Base-by-base conservation (phyloP, 1,140 invertebrate species). In the Drosophila mojavensis region DNA sequence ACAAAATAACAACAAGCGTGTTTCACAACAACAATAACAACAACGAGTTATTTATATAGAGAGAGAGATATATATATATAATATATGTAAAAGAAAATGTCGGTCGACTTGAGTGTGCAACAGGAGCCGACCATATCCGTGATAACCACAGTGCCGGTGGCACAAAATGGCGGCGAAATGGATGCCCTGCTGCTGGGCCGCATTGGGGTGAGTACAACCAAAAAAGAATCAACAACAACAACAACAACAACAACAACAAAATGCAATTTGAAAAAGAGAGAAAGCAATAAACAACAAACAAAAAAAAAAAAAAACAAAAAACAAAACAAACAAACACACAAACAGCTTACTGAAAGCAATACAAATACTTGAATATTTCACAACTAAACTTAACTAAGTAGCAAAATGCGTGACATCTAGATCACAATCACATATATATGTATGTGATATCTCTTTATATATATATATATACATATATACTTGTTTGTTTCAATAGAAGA, bases 181-280 rank as follows among this genome's bases (percentile, higher is more conserved):
- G 95, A 96, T 89, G 95, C 95, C 50, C 91, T 96, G 56, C 94
- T 96, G 45, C 93, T 96, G 39, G 95, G 95, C 72, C 93, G 95
- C 90, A 96, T 95, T 56, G 94, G 95, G 95, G 95, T 96, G 93
- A 95, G 95, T 92, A 71, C 39, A 33, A 15, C 4, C 4, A 56
- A 55, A 2, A 48, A 33, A 24, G 17, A 17, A 17, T 10, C 13
- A 58, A 30, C 13, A 41, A 28, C 11, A 48, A 62, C 17, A 9
- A 53, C 39, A 45, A 47, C 58, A 20, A 54, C 15, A 2, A n/a
- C 13, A 36, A 54, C 45, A 41, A 33, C 64, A 43, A 10, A 36
- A 39, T 39, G 36, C 36, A 11, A 39, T 39, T 39, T 13, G 36
- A 36, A 36, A 39, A 39, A 39, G 2, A 39, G 3, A 39, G 36